Evolutionary conservation across 2,888 invertebrate species (phyloP).

Genomic region (Drosophila atripex): DNA sequence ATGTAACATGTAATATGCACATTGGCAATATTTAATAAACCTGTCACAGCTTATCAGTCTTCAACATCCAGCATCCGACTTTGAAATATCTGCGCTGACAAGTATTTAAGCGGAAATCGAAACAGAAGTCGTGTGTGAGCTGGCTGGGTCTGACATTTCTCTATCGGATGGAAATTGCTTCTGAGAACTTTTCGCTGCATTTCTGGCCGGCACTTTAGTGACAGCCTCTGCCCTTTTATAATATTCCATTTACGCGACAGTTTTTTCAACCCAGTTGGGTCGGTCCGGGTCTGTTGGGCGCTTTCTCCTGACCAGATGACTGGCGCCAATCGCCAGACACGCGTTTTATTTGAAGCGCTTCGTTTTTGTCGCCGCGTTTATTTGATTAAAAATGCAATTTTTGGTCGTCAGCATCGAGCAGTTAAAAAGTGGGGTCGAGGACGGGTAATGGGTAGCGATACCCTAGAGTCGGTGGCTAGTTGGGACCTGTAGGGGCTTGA

Average conservation of each 20-base stretch:
- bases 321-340: slow-evolving; percentile 33
- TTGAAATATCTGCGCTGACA: slow-evolving; percentile 1
- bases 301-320: slow-evolving; percentile 1
- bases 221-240: slow-evolving; percentile 36
- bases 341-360: slow-evolving; percentile 28
- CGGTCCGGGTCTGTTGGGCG: neutral
- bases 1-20: neutral
- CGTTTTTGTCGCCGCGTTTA: slow-evolving; percentile 30
- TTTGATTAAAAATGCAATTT: slow-evolving; percentile 64
- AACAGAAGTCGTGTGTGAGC: slow-evolving; percentile 4
- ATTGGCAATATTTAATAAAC: neutral
- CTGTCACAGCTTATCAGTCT: slow-evolving; percentile 4
- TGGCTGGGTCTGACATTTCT: slow-evolving; percentile 9
- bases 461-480: neutral
- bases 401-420: slow-evolving; percentile 9
- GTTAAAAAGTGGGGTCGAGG: neutral
- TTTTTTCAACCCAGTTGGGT: slow-evolving; percentile 18
- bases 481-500: neutral
- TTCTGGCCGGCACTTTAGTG: slow-evolving; percentile 9
- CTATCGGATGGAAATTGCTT: slow-evolving; percentile 19
- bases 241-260: slow-evolving; percentile 52
- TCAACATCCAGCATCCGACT: neutral
- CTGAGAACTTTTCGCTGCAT: slow-evolving; percentile 14
- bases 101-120: slow-evolving; percentile 8
- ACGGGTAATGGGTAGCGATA: neutral